Percentiles rank a stretch among this genome's conserved stretches.
These are phyloP conservation scores for Chymomyza procnemis DNA, from an alignment of 2,888 invertebrate species.

Conservation along the genomic window DNA sequence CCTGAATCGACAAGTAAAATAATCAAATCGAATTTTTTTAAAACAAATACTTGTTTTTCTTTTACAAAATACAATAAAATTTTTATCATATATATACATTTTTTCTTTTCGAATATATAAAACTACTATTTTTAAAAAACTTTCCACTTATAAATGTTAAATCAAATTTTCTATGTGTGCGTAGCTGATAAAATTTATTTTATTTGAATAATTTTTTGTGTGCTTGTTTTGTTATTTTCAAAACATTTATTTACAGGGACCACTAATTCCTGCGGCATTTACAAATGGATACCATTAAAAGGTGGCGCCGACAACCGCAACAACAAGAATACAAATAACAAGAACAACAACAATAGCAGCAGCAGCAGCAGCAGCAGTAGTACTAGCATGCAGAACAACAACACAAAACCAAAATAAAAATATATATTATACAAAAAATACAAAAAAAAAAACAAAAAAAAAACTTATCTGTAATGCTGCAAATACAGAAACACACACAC, in stretches of 20 bases:
- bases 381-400: conserved; percentile 31
- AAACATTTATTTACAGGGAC: conserved; percentile 84
- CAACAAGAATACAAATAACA: conserved; percentile 55
- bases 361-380: too few species aligned
- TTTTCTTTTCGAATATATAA: conserved; percentile 20
- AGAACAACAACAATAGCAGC: conserved; percentile 30
- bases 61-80: conserved; percentile 24
- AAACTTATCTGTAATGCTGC: conserved; percentile 5
- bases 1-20: background rate
- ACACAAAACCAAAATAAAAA: conserved; percentile 15
- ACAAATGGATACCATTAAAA: conserved; percentile 96
- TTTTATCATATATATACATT: conserved; percentile 32
- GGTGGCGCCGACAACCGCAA: conserved; percentile 74
- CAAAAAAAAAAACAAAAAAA: conserved; percentile 7
- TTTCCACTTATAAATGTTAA: conserved; percentile 48
- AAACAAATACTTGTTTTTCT: background rate
- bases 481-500: conserved; percentile 30
- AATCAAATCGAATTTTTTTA: background rate
- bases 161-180: conserved; percentile 53
- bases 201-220: conserved; percentile 64
- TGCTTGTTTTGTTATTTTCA: conserved; percentile 59
- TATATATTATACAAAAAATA: too few species aligned
- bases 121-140: conserved; percentile 39
- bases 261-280: conserved; percentile 98
- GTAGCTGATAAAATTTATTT: conserved; percentile 47